Evolutionary conservation across 2,888 invertebrate species (phyloP).

Genomic region (Drosophila limbata): DNA sequence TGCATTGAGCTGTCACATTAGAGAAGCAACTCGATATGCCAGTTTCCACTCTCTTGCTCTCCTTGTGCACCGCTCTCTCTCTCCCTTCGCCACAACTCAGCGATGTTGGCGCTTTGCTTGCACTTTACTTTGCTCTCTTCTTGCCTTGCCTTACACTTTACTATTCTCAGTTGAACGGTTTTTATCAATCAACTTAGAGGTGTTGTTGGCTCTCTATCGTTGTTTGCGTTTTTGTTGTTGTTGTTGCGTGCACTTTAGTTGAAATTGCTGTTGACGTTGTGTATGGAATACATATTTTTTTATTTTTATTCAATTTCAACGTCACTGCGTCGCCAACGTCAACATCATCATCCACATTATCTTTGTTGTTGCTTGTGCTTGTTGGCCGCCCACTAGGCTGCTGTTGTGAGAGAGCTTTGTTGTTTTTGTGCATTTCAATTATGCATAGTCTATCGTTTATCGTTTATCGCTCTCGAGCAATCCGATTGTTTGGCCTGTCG

Average conservation of each 20-base stretch:
- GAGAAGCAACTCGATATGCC: slow-evolving; percentile 78
- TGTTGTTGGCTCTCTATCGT: slow-evolving; percentile 56
- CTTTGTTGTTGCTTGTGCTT: slow-evolving; percentile 10
- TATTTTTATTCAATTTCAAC: slow-evolving; percentile 72
- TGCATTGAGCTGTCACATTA: slow-evolving; percentile 82
- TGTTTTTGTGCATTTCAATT: slow-evolving; percentile 58
- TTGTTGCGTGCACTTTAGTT: slow-evolving; percentile 78
- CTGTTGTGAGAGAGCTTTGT: slow-evolving; percentile 22
- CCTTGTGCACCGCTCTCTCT: not conserved
- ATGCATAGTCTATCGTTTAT: slow-evolving; percentile 54
- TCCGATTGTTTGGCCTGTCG: slow-evolving; percentile 67
- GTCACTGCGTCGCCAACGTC: slow-evolving; percentile 61
- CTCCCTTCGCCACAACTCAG: not conserved
- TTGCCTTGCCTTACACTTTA: slow-evolving; percentile 52
- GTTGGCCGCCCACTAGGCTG: slow-evolving; percentile 7
- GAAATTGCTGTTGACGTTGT: slow-evolving; percentile 77
- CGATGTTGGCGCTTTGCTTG: slow-evolving; percentile 26
- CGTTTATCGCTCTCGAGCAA: slow-evolving; percentile 50
- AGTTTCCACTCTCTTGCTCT: slow-evolving; percentile 22
- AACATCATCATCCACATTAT: slow-evolving; percentile 24
- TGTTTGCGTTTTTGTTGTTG: slow-evolving; percentile 45
- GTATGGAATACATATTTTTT: slow-evolving; percentile 52
- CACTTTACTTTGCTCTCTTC: slow-evolving; percentile 35
- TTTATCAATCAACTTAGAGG: slow-evolving; percentile 80
- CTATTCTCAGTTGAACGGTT: slow-evolving; percentile 60